Evolutionary conservation across 23 tunicate species (phyloP).

Genomic region (Oikopleura albicans): DNA sequence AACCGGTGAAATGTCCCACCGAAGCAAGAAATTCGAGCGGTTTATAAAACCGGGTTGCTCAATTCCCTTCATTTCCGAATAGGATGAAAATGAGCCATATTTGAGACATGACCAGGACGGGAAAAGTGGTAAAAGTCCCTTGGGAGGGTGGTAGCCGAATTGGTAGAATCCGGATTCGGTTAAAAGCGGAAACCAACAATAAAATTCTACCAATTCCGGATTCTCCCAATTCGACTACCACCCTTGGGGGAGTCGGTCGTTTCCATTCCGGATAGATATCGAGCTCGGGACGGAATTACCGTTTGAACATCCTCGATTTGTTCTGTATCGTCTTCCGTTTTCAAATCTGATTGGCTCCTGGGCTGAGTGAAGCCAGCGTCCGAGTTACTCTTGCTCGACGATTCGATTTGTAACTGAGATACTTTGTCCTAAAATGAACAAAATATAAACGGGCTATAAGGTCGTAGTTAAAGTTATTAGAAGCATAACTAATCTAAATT

Average conservation of each 20-base stretch:
- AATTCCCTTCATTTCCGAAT: constrained; percentile 38
- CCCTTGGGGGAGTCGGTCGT: constrained; percentile 43
- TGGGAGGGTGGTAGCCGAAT: too few relatives aligned
- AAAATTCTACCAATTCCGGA: too few relatives aligned
- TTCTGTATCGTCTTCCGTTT: not conserved
- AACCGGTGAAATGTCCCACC: constrained; percentile 49
- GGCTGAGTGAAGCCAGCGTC: too few relatives aligned
- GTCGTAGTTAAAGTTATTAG: too few relatives aligned
- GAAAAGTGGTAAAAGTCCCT: constrained; percentile 51
- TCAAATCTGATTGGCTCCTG: not conserved
- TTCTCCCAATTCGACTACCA: too few relatives aligned
- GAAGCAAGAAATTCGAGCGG: constrained; percentile 47
- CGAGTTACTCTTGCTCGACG: too few relatives aligned
- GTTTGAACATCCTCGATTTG: not conserved
- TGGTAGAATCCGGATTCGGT: too few relatives aligned
- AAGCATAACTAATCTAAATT: too few relatives aligned
- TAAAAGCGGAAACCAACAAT: constrained; percentile 56
- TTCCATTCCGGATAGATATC: constrained; percentile 58
- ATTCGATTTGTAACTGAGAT: too few relatives aligned
- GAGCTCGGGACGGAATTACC: not conserved
- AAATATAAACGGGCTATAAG: too few relatives aligned
- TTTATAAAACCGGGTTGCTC: constrained; percentile 80
- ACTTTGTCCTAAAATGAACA: too few relatives aligned
- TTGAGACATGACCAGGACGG: constrained; percentile 62
- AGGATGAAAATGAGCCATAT: constrained; percentile 29